phyloP scores from a whole-genome alignment of 1,140 invertebrate genomes.

The Nautilus pompilius region DNA sequence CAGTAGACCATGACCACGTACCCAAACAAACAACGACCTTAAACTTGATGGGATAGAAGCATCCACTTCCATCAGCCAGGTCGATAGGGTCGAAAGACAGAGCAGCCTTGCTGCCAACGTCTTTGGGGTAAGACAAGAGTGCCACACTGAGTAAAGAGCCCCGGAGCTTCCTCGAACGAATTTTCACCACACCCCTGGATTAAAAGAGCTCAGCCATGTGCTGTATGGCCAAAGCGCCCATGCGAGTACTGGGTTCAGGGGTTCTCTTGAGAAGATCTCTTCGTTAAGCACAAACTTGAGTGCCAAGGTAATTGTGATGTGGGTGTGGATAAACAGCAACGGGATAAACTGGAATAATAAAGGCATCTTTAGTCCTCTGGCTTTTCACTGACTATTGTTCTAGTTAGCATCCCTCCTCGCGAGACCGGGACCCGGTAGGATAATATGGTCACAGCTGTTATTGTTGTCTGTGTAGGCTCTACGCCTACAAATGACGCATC shows the following conservation, averaged over 20 bases:
- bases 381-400: too few species aligned
- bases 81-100: conserved; percentile 4
- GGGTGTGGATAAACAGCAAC: too few species aligned
- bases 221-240: conserved; percentile 3
- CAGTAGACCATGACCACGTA: neutral
- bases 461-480: too few species aligned
- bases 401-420: too few species aligned
- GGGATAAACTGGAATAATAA: too few species aligned
- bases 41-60: conserved; percentile 11
- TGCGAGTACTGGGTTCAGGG: conserved; percentile 22
- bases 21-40: neutral
- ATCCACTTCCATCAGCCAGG: conserved; percentile 11
- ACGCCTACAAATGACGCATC: too few species aligned
- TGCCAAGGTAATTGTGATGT: conserved; percentile 12
- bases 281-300: conserved; percentile 19
- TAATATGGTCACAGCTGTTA: too few species aligned
- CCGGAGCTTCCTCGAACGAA: too few species aligned
- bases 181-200: conserved; percentile 13
- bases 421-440: too few species aligned
- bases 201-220: conserved; percentile 13
- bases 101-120: conserved; percentile 10
- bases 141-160: neutral
- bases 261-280: conserved; percentile 9
- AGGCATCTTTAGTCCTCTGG: too few species aligned
- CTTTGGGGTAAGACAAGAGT: conserved; percentile 11